Base-by-base conservation (phyloP, 2,888 invertebrate genomes). In the Caradrina clavipalpis region DNA sequence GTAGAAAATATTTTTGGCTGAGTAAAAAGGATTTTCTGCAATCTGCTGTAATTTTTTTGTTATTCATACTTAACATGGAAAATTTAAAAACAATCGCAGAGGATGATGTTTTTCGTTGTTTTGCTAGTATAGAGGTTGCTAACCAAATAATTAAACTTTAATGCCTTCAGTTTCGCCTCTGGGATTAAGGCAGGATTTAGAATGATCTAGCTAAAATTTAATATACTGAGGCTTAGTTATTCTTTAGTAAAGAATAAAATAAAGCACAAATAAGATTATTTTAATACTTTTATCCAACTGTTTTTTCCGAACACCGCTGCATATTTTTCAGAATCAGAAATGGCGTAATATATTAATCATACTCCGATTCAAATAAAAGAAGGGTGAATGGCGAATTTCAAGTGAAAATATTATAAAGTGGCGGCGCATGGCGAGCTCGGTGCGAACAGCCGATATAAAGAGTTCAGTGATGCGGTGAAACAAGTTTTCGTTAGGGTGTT, bases 391-490 rank as follows among this genome's bases (percentile, higher is more conserved):
- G 59, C 39, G 65, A 62, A 76, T 61, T 57, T 76, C 57, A 58
- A 80, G 69, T 63, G 76, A 80, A 78, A 75, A 75, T 70, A 80
- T 75, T 64, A 84, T 85, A 81, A 83, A 87, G 81, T 73, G 70
- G 64, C 49, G 60, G 60, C 57, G 71, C 77, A 74, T 75, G 70
- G 60, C 57, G 49, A 22, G 56, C 75, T 80, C 73, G 81, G 80
- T 62, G 82, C 75, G 81, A 86, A 85, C 81, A 84, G 84, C 80
- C 79, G 73, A 84, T 72, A 87, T 87, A 88, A 89, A 88, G 88
- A 78, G 89, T 77, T 84, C 89, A 88, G 78, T 85, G 88, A 85
- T 78, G 87, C 88, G 88, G 77, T 78, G 84, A 87, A 87, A 85
- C 82, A 89, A 87, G 78, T 87, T 88, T 74, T 68, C 81, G 66